Percentiles rank a stretch among this genome's conserved stretches.
phyloP scores from a whole-genome alignment of 2,797 vertebrate genomes.

The Nothura maculosa region DNA sequence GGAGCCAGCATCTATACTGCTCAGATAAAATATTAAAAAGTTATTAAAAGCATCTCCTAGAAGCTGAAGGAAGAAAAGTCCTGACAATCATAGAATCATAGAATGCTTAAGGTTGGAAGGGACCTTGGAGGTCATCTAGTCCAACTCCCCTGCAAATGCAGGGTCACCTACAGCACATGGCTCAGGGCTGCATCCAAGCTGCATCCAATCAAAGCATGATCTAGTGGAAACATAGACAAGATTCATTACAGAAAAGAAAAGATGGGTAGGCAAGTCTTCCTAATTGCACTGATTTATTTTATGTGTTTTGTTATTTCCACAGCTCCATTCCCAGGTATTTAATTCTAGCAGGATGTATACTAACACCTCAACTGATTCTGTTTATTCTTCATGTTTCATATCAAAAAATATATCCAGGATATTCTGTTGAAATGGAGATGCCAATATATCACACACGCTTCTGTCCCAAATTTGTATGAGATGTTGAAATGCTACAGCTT shows the following conservation, averaged over 20 bases:
- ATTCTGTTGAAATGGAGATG: background rate
- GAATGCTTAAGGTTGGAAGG: no score
- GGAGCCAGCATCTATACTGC: background rate
- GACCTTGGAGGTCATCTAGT: no score
- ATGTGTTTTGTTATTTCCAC: background rate
- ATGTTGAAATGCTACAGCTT: background rate
- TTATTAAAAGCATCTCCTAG: slow-evolving; percentile 64
- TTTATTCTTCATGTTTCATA: background rate
- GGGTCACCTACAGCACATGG: no score
- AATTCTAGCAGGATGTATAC: background rate
- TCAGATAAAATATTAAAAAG: slow-evolving; percentile 60
- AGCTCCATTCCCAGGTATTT: background rate
- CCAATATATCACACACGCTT: background rate
- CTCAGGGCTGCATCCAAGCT: no score
- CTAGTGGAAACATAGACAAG: slow-evolving; percentile 30
- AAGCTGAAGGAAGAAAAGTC: slow-evolving; percentile 54
- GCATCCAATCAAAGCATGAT: slow-evolving; percentile 44
- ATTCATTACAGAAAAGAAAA: slow-evolving; percentile 38
- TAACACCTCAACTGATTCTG: background rate
- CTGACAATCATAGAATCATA: no score
- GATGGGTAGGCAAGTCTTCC: background rate
- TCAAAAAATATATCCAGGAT: background rate
- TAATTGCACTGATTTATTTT: background rate
- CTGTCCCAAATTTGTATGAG: background rate
- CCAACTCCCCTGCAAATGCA: no score